Percentiles rank a stretch among this genome's conserved stretches.
Conservation (phyloP, 2,888 invertebrate genomes). For the Drosophila glabriapex region DNA sequence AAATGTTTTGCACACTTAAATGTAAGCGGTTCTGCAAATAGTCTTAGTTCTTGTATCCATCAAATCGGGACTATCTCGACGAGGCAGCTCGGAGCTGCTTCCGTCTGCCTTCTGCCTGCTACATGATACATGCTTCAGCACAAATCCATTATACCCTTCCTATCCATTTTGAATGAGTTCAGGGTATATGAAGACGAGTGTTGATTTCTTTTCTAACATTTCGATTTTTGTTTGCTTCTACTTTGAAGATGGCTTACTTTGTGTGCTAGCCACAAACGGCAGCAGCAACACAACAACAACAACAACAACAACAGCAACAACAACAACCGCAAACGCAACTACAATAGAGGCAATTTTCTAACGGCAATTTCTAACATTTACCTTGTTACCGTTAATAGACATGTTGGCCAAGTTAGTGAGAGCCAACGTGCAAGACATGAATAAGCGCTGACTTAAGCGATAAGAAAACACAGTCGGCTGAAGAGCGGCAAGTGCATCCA, state of each 20-base stretch:
- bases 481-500: conserved; percentile 13
- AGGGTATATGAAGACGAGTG: neutral
- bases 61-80: neutral
- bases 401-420: conserved; percentile 78
- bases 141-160: neutral
- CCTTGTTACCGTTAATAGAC: conserved; percentile 82
- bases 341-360: conserved; percentile 70
- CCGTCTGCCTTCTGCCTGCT: neutral
- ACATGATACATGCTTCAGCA: neutral
- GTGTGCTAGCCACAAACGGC: conserved; percentile 34
- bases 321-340: conserved; percentile 28
- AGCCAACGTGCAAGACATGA: conserved; percentile 67
- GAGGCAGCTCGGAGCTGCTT: neutral
- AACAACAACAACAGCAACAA: conserved; percentile 36
- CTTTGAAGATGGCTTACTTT: conserved; percentile 54
- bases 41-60: neutral
- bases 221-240: conserved; percentile 27
- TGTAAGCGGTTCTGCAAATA: neutral
- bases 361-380: conserved; percentile 80
- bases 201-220: conserved; percentile 20
- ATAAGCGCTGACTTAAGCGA: conserved; percentile 58
- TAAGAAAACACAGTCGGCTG: conserved; percentile 10
- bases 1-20: neutral
- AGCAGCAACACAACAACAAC: conserved; percentile 26
- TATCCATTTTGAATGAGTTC: neutral